These are phyloP conservation scores for Pherbina coryleti DNA, from an alignment of 2,888 invertebrate species.

Conservation along the genomic window DNA sequence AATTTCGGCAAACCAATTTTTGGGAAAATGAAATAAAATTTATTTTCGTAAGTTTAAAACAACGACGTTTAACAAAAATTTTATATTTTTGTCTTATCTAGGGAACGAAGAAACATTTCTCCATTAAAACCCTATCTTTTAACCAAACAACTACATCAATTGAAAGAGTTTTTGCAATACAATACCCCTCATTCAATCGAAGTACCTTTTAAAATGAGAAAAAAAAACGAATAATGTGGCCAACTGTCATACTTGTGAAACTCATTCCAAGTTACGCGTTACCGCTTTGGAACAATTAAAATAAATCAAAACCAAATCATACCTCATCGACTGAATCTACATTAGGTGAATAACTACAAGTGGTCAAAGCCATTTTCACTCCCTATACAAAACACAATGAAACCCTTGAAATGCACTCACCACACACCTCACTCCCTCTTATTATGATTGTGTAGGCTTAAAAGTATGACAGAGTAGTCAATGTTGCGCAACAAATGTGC, in stretches of 20 bases:
- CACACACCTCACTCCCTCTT: not conserved
- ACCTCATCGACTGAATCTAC: not conserved
- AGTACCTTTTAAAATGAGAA: too few species aligned
- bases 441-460: not conserved
- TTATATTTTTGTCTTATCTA: too few species aligned
- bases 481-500: slow-evolving; percentile 30
- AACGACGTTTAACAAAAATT: too few species aligned
- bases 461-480: not conserved
- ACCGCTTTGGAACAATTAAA: not conserved
- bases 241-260: slow-evolving; percentile 21
- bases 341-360: not conserved
- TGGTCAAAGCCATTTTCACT: not conserved
- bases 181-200: too few species aligned
- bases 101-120: too few species aligned
- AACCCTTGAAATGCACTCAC: slow-evolving; percentile 1
- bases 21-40: too few species aligned
- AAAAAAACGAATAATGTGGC: not conserved
- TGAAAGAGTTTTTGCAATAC: too few species aligned
- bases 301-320: slow-evolving; percentile 5
- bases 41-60: too few species aligned
- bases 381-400: not conserved
- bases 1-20: too few species aligned
- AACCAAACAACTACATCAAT: too few species aligned
- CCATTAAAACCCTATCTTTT: too few species aligned
- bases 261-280: slow-evolving; percentile 2